Evolutionary conservation across 2,113 vertebrate species (phyloP).

Genomic region (Albula goreensis): DNA sequence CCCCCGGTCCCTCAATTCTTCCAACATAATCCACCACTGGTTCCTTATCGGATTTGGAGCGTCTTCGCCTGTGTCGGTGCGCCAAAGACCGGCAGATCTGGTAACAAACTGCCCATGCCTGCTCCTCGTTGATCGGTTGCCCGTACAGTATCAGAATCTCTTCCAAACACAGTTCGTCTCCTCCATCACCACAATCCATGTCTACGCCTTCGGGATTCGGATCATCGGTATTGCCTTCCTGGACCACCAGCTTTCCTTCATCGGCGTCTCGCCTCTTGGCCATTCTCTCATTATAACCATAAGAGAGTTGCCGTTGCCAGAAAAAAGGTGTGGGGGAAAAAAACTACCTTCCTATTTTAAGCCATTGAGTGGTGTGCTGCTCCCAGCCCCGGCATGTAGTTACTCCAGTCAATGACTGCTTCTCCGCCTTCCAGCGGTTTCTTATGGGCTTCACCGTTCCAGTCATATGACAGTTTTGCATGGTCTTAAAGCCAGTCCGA

Average conservation of each 20-base stretch:
- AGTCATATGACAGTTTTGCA: constrained; percentile 47
- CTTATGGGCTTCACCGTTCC: constrained; percentile 8
- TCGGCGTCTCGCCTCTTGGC: constrained; percentile 60
- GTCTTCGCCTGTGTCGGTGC: constrained; percentile 60
- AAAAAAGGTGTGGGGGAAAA: neutral
- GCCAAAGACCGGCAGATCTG: constrained; percentile 82
- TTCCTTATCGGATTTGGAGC: constrained; percentile 47
- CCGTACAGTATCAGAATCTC: constrained; percentile 86
- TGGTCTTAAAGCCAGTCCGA: constrained; percentile 49
- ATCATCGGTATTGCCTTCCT: constrained; percentile 47
- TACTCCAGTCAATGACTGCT: constrained; percentile 27
- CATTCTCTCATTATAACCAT: constrained; percentile 54
- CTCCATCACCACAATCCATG: constrained; percentile 60
- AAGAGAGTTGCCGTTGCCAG: neutral
- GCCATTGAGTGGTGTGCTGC: neutral
- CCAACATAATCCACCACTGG: constrained; percentile 39
- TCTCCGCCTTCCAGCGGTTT: constrained; percentile 32
- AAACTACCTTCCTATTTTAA: neutral
- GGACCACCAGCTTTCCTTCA: constrained; percentile 51
- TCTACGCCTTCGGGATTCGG: constrained; percentile 47
- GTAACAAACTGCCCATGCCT: constrained; percentile 95
- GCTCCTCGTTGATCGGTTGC: constrained; percentile 96
- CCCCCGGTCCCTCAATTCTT: constrained; percentile 70
- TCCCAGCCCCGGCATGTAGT: neutral
- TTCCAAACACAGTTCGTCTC: constrained; percentile 78